Percentiles rank a stretch among this genome's conserved stretches.
Conservation (phyloP, 1,140 invertebrate species). For the Olivierus martensii region DNA sequence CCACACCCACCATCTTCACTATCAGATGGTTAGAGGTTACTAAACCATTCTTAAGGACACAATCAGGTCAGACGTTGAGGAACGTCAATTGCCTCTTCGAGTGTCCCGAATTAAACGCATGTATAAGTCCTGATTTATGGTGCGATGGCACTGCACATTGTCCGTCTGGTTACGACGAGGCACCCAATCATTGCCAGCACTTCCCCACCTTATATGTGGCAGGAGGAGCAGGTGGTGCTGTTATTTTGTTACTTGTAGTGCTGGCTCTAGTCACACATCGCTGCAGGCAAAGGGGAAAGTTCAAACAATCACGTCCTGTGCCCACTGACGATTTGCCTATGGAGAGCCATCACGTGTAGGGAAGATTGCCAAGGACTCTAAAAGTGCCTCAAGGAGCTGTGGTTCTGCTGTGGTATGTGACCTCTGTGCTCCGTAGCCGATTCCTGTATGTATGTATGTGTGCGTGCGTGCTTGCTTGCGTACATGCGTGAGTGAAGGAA, state of each 20-base stretch:
- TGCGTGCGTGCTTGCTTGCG: too few relatives aligned
- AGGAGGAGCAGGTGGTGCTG: conserved; percentile 7
- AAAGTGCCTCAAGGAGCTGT: too few relatives aligned
- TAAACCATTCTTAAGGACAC: conserved; percentile 27
- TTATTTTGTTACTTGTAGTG: conserved; percentile 4
- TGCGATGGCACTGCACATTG: conserved; percentile 73
- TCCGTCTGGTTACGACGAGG: conserved; percentile 74
- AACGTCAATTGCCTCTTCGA: conserved; percentile 49
- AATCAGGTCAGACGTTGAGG: conserved; percentile 35
- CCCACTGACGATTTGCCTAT: conserved; percentile 15
- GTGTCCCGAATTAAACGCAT: conserved; percentile 72
- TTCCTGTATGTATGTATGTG: too few relatives aligned
- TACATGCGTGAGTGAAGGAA: too few relatives aligned
- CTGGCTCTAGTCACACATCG: conserved; percentile 1
- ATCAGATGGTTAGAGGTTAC: conserved; percentile 72
- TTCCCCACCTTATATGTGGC: conserved; percentile 18
- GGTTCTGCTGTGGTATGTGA: too few relatives aligned
- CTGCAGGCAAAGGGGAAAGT: conserved; percentile 5
- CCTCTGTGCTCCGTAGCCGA: too few relatives aligned
- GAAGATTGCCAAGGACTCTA: background rate
- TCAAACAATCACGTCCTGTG: conserved; percentile 12
- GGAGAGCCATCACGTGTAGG: conserved; percentile 13
- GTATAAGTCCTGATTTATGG: conserved; percentile 74
- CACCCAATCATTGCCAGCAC: conserved; percentile 42
- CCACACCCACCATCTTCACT: conserved; percentile 53